Evolutionary conservation across 2,888 invertebrate species (phyloP), one percentile per base, ranked within the genome.

Genomic region (Tipula lateralis): DNA sequence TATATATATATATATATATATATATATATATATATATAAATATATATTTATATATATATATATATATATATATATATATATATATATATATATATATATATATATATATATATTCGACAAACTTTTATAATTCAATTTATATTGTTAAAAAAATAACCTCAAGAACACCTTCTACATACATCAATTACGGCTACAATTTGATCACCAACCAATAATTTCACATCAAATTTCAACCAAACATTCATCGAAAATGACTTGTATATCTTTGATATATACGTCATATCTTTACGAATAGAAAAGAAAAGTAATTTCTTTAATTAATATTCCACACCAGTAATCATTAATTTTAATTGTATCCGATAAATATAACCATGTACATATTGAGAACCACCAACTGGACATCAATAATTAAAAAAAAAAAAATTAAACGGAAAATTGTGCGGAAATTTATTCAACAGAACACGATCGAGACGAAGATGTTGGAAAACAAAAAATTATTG

Each of bases 281-380:
- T n/a, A n/a, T n/a, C n/a, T n/a, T 50, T 66, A 66, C 36, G 2
- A 50, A 44, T n/a, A 0, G 16, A 50, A 50, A 50, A 50, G 6
- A 50, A 66, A 24, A 66, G 3, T 66, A 13, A 24, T 50, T 66
- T 24, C 9, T 66, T 66, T 66, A 66, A 66, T 66, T 66, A 66
- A 66, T 66, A 66, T 66, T 66, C 66, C 66, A 66, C 66, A 66
- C 66, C 66, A 66, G 66, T 24, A 66, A 66, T 66, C 66, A 66
- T 66, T 66, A 66, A 66, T 66, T 66, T 66, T 66, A 24, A 66
- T 66, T 66, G 66, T 66, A 66, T 66, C 66, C 66, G 9, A 24
- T 66, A 66, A 66, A 66, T n/a, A n/a, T 66, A 66, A 66, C 24
- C 66, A 0, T 16, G 16, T 5, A 24, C 3, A 9, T 12, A 66